Base-by-base conservation (phyloP, 1,140 invertebrate species). In the Parasteatoda tepidariorum region DNA sequence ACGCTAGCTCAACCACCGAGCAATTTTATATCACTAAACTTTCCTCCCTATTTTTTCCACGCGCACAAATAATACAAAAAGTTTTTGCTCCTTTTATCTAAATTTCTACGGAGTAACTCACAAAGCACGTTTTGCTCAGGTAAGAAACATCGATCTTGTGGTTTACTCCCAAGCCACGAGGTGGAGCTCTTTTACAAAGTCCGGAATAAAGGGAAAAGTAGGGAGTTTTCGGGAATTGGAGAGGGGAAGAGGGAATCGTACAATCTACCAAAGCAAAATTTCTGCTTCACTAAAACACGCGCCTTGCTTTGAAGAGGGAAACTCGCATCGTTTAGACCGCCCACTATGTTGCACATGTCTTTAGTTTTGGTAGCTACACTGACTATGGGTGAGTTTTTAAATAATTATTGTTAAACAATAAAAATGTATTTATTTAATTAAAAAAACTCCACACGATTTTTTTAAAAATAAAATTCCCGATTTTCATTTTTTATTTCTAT, bases 251-350 rank as follows among this genome's bases (percentile, higher is more conserved):
- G 74, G 41, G 61, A 57, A 54, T 64, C 11, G 73, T 38, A 31
- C 38, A 18, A 15, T 26, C 24, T 55, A 41, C 24, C 34, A 61
- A 66, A 54, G 74, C 74, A 33, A 66, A 78, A 78, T 78, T 78
- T 78, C 74, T 78, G 74, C 74, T 66, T 78, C 74, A 78, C 57
- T 78, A 66, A 78, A 78, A 78, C 74, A 78, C 74, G 74, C 74
- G 74, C 74, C 61, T 66, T 31, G 61, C 62, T 64, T 59, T 78
- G 74, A 78, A 78, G 74, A 78, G 38, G 74, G 24, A 66, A 78
- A 78, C 74, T 61, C 59, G 74, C 74, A 78, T 78, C 74, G 64
- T 66, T 78, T 18, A 48, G n/a, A 75, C 57, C 57, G 38, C 62
- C 55, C 74, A 61, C 74, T 54, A 78, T 78, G 74, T 78, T 78